Percentiles rank a stretch among this genome's conserved stretches.
Conservation (phyloP, 2,113 vertebrate species). For the Tragelaphus scriptus region DNA sequence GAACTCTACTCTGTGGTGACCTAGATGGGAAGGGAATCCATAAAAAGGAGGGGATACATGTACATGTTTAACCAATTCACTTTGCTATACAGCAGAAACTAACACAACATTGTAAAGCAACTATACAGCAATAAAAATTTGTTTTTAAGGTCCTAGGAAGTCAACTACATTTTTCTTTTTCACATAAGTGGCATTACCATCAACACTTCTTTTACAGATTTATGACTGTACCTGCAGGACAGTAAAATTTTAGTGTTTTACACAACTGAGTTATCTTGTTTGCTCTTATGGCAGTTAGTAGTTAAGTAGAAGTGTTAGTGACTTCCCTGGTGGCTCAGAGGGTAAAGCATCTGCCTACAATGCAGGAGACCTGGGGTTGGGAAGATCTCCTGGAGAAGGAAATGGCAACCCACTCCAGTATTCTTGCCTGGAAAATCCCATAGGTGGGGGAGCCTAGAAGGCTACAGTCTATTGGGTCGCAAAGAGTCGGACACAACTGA, state of each 20-base stretch:
- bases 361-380: too few species aligned
- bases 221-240: neutral
- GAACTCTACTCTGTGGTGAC: neutral
- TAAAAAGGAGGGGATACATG: neutral
- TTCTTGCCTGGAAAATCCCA: too few species aligned
- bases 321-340: too few species aligned
- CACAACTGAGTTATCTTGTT: neutral
- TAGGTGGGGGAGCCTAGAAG: too few species aligned
- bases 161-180: slow-evolving; percentile 22
- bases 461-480: too few species aligned
- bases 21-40: neutral
- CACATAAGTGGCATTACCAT: neutral
- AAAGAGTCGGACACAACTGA: too few species aligned
- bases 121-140: neutral
- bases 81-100: neutral
- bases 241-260: neutral
- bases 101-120: neutral
- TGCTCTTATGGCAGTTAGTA: neutral
- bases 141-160: neutral
- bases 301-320: neutral
- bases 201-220: neutral
- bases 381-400: too few species aligned
- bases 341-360: too few species aligned
- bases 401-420: too few species aligned
- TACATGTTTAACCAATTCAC: neutral